Evolutionary conservation across 2,113 vertebrate species (phyloP), one percentile per base, ranked within the genome.

Genomic region (Melanostigma gelatinosum): DNA sequence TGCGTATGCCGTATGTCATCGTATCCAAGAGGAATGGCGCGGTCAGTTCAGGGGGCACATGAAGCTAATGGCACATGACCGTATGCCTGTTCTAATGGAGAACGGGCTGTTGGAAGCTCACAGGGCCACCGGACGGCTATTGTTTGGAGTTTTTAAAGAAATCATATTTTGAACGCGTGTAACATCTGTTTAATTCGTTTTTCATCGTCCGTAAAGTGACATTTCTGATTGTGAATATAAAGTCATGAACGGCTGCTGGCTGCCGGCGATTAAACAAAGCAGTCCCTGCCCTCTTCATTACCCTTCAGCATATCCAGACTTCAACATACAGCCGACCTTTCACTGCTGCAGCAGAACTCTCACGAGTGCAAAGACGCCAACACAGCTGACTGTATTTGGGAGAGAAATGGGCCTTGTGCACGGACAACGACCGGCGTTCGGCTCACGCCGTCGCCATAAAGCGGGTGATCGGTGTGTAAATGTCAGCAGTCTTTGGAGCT

Each of bases 371-470:
- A 81, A 82, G 72, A 87, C 22, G 38, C 46, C 70, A 54, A 71
- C 69, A 80, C 82, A 65, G 69, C 78, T 40, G 69, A 80, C 85
- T 83, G 87, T 88, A 86, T 90, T 92, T 88, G 82, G 89, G 77
- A 83, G 54, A 79, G 90, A 44, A 87, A 92, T 87, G 73, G 80
- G 80, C 80, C 76, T 87, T 83, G 80, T 74, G 80, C 64, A 29
- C 74, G 77, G 85, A 86, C 79, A 87, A 74, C 70, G 66, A 78
- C 27, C 42, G 0, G 58, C 70, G 79, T 91, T 90, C 88, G 88
- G 91, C 88, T 90, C 91, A 91, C 50, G 60, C 68, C 20, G 29
- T 40, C 6, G 55, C 82, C 85, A 72, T 94, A 91, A 93, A 92
- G 82, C 58, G 52, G 10, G 46, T 77, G 88, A 91, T 90, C 80